A percentile compares a stretch with the other conserved stretches of the same genome.
phyloP scores from a whole-genome alignment of 1,140 invertebrate genomes.

The Ceratina australensis region DNA sequence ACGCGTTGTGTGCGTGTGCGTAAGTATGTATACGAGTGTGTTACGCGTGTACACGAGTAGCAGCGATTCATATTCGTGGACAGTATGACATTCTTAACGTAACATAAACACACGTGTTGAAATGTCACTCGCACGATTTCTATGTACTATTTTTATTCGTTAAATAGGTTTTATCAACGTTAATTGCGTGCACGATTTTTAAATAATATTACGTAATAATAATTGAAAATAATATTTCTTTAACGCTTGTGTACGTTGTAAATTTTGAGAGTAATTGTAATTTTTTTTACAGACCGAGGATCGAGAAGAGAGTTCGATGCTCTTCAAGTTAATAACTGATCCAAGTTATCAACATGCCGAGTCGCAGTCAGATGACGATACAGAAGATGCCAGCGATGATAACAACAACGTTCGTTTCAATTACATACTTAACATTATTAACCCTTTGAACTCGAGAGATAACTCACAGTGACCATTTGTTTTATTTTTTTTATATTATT shows the following conservation, averaged over 20 bases:
- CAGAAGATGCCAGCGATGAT: not conserved
- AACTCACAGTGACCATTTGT: not conserved
- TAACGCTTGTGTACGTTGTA: too few species aligned
- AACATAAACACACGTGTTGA: conserved; percentile 5
- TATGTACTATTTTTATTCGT: not conserved
- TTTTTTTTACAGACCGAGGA: not conserved
- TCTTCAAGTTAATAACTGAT: not conserved
- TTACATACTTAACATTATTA: not conserved
- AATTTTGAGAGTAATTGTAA: not conserved
- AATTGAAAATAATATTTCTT: too few species aligned
- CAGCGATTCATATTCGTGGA: not conserved
- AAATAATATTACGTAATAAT: too few species aligned
- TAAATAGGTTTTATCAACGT: not conserved
- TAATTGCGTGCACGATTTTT: too few species aligned
- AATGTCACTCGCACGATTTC: not conserved
- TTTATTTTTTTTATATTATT: too few species aligned
- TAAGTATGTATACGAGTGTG: not conserved
- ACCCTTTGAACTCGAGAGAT: not conserved
- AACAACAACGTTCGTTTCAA: not conserved
- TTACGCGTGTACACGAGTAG: not conserved
- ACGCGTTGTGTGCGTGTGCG: too few species aligned
- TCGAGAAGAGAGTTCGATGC: not conserved
- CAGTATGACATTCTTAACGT: not conserved
- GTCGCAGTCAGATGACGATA: not conserved
- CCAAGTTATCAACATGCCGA: not conserved